Base-by-base conservation (phyloP, 2,113 vertebrate species). In the Atlantisia rogersi region DNA sequence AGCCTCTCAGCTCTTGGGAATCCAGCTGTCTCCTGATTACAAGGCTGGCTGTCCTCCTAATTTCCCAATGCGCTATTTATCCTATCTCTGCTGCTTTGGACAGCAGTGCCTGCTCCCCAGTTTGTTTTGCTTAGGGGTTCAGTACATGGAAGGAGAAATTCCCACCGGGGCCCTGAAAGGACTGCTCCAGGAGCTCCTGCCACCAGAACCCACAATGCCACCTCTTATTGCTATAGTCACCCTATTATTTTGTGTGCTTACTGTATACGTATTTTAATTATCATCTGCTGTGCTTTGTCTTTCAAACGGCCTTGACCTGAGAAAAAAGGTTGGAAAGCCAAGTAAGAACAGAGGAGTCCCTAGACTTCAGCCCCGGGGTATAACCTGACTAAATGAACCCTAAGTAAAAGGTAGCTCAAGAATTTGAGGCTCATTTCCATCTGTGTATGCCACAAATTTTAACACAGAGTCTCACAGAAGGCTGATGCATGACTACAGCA, bases 401-500 rank as follows among this genome's bases (percentile, higher is more conserved):
- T 29, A 29, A 79, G 28, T 59, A 63, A 56, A 76, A 82, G 10
- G n/a, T 6, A 63, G 62, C 25, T 88, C 62, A 62, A 15, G 53
- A 71, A 53, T 59, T n/a, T 52, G 52, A 60, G 14, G 39, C 12
- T 39, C 60, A 15, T 74, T 86, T 29, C 35, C 35, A n/a, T 8
- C 42, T 59, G 8, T 46, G 22, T 5, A 1, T 11, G 29, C 37
- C 39, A 22, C 44, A 56, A 26, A 52, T 32, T 64, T 48, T 42
- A 60, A 40, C 7, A 1, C 48, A 56, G 77, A 7, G 4, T 35
- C 44, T 55, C 53, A 5, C 2, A 19, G 53, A 39, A 64, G 62
- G n/a, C 0, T 53, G 44, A 4, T 20, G 12, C 15, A 5, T 8
- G 35, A 4, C 15, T 25, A 9, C 1, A 3, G 67, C 40, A 25